Base-by-base conservation (phyloP, 92 coral and sea anemone genomes). In the Paramuricea clavata region DNA sequence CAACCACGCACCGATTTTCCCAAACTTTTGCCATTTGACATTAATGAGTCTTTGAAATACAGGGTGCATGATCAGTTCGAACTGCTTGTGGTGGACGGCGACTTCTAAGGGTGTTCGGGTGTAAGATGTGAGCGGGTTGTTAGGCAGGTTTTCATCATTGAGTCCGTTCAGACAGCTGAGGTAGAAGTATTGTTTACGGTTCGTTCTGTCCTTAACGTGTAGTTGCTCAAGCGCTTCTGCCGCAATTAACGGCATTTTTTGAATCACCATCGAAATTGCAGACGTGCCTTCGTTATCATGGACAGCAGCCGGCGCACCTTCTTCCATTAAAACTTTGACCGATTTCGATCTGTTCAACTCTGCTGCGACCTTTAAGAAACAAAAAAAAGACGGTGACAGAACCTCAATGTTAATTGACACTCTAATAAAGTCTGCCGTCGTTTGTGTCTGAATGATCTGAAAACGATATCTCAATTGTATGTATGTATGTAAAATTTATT, bases 1-100 rank as follows among this genome's bases (percentile, higher is more conserved):
- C 7, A 93, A 62, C 98, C 99, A 96, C 69, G 98, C 99, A 34
- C 98, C 94, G 56, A 88, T 86, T 87, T 85, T 93, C n/a, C 98
- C 99, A 91, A 94, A 96, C 31, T 75, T 84, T 76, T 90, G 88
- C 99, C 99, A 96, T 78, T 96, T 96, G 32, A 94, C 96, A 57
- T 90, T 86, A n/a, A 96, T 93, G 12, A 96, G 94, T 56, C 98
- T 90, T 84, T 94, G 99, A 85, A 94, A 94, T 23, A 94, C 96
- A 31, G 99, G 99, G 61, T 96, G 99, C 99, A 96, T 96, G 33
- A 96, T 94, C 11, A 96, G 85, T 47, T 96, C 99, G 82, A 94
- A 96, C 95, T 96, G 99, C 85, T 94, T 96, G 50, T 91, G 97
- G 6, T 90, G 97, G 11, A 96, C 93, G 0, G 93, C 95, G n/a